A percentile compares a stretch with the other conserved stretches of the same genome.
Evolutionary conservation across 2,888 invertebrate genomes (phyloP).

Genomic region (Pollenia angustigena): DNA sequence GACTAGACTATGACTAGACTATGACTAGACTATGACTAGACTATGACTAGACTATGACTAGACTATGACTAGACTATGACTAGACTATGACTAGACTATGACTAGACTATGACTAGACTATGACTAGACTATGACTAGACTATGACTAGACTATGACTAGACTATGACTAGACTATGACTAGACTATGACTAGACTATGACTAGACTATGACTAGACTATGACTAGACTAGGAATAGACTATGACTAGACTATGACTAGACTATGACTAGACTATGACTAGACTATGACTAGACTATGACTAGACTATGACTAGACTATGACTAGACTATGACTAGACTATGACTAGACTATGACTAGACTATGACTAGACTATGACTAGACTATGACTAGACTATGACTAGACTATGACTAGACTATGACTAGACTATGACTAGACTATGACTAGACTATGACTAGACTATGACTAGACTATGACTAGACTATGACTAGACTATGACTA

Average conservation of each 20-base stretch:
- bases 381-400: conserved; percentile 8
- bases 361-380: background rate
- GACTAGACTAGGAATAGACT: conserved; percentile 1
- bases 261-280: conserved; percentile 10
- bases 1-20: conserved; percentile 11
- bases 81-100: background rate
- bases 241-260: conserved; percentile 10
- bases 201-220: conserved; percentile 15
- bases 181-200: conserved; percentile 14
- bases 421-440: background rate
- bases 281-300: conserved; percentile 4
- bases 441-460: background rate
- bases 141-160: background rate
- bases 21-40: background rate
- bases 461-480: background rate
- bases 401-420: conserved; percentile 5
- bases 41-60: background rate
- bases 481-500: background rate
- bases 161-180: background rate
- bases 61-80: background rate
- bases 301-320: conserved; percentile 8
- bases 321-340: conserved; percentile 4
- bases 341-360: conserved; percentile 8
- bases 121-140: background rate
- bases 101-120: background rate